Conservation (phyloP, 2,888 invertebrate species). For the Lapara coniferarum region DNA sequence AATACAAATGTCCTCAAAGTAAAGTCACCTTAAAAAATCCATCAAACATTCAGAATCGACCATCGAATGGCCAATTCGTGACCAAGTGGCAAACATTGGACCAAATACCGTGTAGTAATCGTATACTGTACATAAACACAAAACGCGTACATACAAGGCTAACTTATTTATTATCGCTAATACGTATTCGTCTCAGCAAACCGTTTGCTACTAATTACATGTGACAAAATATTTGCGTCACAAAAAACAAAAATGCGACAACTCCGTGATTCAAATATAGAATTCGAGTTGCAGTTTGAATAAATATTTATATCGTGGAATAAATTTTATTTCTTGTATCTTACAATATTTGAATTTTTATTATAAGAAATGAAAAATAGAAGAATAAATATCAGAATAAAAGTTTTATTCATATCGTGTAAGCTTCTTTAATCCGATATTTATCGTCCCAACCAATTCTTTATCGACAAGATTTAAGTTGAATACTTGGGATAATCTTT, state of each 20-base stretch:
- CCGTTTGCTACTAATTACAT: constrained; percentile 8
- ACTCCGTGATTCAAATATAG: background rate
- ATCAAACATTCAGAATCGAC: background rate
- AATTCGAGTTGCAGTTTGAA: constrained; percentile 1
- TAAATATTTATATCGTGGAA: background rate
- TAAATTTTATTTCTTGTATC: background rate
- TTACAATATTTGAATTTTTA: background rate
- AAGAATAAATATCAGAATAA: too few relatives aligned
- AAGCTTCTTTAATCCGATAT: background rate
- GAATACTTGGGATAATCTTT: background rate
- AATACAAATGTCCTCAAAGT: background rate
- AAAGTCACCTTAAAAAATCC: background rate
- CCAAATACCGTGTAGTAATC: background rate
- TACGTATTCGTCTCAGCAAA: background rate
- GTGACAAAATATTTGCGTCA: background rate
- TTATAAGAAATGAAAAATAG: background rate
- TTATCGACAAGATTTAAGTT: background rate
- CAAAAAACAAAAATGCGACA: background rate
- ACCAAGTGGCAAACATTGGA: background rate
- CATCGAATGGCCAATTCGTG: background rate
- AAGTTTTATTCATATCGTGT: background rate
- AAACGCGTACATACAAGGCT: background rate
- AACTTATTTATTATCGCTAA: background rate
- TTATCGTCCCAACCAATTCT: background rate
- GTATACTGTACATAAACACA: background rate